phyloP scores from a whole-genome alignment of 2,888 invertebrate species.

The Hypena proboscidalis region DNA sequence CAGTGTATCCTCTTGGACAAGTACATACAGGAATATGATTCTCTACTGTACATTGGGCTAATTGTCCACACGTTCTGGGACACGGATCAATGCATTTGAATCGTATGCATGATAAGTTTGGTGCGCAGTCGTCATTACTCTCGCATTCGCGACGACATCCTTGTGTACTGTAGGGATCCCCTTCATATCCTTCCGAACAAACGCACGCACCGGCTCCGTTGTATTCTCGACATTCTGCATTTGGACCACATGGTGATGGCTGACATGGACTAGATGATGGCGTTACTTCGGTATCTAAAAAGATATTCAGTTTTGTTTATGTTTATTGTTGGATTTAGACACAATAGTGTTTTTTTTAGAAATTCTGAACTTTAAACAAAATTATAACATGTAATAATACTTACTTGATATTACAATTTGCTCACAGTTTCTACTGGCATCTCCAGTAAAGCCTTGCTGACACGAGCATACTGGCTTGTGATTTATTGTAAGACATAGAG shows the following conservation, averaged over 20 bases:
- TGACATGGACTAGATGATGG: conserved; percentile 90
- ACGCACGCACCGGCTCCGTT: conserved; percentile 94
- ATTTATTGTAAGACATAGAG: conserved; percentile 93
- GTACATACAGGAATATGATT: conserved; percentile 92
- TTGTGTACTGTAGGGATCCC: conserved; percentile 91
- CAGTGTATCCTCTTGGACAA: conserved; percentile 90
- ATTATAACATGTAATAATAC: conserved; percentile 43
- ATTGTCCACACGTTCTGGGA: conserved; percentile 92
- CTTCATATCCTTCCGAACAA: conserved; percentile 91
- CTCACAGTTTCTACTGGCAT: conserved; percentile 89
- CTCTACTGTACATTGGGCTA: conserved; percentile 91
- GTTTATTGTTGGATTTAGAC: background rate
- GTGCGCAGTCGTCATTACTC: conserved; percentile 90
- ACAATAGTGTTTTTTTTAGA: too few relatives aligned
- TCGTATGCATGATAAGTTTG: conserved; percentile 90
- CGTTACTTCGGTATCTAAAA: conserved; percentile 86
- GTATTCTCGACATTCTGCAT: conserved; percentile 92
- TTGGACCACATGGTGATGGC: conserved; percentile 94
- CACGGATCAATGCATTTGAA: conserved; percentile 95
- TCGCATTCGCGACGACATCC: conserved; percentile 93
- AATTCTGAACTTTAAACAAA: too few relatives aligned
- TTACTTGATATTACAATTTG: conserved; percentile 81
- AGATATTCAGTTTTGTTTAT: background rate
- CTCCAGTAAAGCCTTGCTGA: conserved; percentile 92
- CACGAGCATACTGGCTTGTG: conserved; percentile 93